Conservation (phyloP, 2,888 invertebrate genomes). For the Nemurella pictetii region DNA sequence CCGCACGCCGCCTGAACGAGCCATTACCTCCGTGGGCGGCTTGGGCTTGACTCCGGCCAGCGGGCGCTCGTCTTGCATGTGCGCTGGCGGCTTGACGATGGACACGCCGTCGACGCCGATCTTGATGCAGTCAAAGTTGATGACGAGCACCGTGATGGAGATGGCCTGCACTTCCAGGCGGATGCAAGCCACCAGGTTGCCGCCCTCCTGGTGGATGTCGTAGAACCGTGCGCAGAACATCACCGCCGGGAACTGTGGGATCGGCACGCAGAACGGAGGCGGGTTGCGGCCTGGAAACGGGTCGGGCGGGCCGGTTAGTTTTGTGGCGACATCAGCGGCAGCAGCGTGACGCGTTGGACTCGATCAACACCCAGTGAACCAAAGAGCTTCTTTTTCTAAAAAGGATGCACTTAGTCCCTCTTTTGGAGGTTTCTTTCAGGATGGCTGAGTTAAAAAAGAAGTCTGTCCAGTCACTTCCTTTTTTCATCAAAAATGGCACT, state of each 20-base stretch:
- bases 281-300: conserved; percentile 37
- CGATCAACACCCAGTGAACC: too few species aligned
- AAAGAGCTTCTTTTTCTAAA: too few species aligned
- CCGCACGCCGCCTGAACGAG: too few species aligned
- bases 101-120: conserved; percentile 45
- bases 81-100: conserved; percentile 24
- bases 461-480: too few species aligned
- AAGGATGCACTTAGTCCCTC: too few species aligned
- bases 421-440: too few species aligned
- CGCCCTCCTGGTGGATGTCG: conserved; percentile 35
- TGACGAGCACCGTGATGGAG: conserved; percentile 33
- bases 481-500: too few species aligned
- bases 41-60: not conserved
- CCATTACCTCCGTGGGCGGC: not conserved
- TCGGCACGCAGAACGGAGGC: conserved; percentile 40
- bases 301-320: not conserved
- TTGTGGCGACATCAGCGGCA: not conserved
- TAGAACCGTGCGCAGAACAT: conserved; percentile 38
- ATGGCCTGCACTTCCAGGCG: conserved; percentile 36
- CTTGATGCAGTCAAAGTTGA: conserved; percentile 46
- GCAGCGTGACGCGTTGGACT: not conserved
- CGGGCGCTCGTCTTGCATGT: not conserved
- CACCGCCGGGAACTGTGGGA: conserved; percentile 40
- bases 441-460: too few species aligned
- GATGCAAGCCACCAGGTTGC: conserved; percentile 35